Percentiles rank a stretch among this genome's conserved stretches.
Conservation (phyloP, 1,140 invertebrate genomes). For the Tyrophagus putrescentiae region DNA sequence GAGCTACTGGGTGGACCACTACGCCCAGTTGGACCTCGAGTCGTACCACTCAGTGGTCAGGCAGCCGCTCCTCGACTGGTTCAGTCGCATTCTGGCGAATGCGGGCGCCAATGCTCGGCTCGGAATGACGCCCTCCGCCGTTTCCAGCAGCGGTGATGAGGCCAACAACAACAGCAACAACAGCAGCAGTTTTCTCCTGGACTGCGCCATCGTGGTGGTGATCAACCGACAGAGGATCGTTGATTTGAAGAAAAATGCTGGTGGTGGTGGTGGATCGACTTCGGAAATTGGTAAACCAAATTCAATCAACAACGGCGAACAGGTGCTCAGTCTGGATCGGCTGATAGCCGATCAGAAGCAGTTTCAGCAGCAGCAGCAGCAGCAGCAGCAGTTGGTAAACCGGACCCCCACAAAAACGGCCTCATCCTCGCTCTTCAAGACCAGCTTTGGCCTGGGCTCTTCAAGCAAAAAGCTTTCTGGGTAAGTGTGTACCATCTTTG, state of each 20-base stretch:
- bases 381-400: too few species aligned
- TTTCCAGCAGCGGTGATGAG: too few species aligned
- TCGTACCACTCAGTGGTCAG: not conserved
- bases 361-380: too few species aligned
- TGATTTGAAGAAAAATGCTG: too few species aligned
- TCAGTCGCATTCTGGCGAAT: not conserved
- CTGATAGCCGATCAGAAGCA: not conserved
- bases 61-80: constrained; percentile 4
- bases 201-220: not conserved
- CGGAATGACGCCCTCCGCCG: not conserved
- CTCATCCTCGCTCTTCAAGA: not conserved
- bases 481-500: too few species aligned
- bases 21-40: constrained; percentile 8
- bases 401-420: not conserved
- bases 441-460: not conserved
- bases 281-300: too few species aligned
- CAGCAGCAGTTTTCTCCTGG: not conserved
- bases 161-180: too few species aligned
- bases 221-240: too few species aligned
- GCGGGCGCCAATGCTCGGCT: not conserved
- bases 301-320: too few species aligned
- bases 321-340: not conserved
- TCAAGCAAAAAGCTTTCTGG: too few species aligned
- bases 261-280: too few species aligned
- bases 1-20: constrained; percentile 6